Evolutionary conservation across 2,113 vertebrate genomes (phyloP), one percentile per base, ranked within the genome.

Genomic region (Thamnophis sirtalis): DNA sequence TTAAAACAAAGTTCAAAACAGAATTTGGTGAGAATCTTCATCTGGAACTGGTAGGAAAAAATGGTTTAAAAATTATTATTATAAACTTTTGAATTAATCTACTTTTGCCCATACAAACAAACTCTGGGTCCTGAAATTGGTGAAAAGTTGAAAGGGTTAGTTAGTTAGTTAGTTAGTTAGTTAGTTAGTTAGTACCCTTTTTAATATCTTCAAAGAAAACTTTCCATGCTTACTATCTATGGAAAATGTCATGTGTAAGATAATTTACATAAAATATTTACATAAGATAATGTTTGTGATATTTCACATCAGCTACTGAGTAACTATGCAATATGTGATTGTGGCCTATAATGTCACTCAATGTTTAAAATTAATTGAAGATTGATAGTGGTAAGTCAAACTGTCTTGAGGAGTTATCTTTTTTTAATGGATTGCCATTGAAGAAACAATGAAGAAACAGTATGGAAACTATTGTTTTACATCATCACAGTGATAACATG

Each of bases 1-100:
- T 97, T 97, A 95, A 97, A 96, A 92, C 86, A 55, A 96, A 97
- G 97, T 95, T 96, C 95, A 92, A 96, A 97, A 93, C 96, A 96
- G 96, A 86, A 93, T 85, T 91, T 92, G 92, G 94, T 96, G 95
- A 95, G 94, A 95, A 94, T 94, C 94, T 91, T 91, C 96, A 97
- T 91, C 95, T 97, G 96, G 97, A 96, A 96, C 58, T 95, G 92
- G 95, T 95, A 96, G 93, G 93, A 48, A 84, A 91, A 94, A 92
- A 5, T 94, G 68, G 92, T 93, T 94, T 90, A 84, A 89, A 58
- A 58, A 91, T 88, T n/a, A n/a, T n/a, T n/a, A n/a, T n/a, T 68
- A 13, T 28, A 68, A 68, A 15, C 28, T 68, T 68, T 68, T n/a
- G 11, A 68, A 2, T n/a, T n/a, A 68, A 68, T n/a, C 28, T n/a